Base-by-base conservation (phyloP, 92 coral and sea anemone species). In the Bergia sp. region DNA sequence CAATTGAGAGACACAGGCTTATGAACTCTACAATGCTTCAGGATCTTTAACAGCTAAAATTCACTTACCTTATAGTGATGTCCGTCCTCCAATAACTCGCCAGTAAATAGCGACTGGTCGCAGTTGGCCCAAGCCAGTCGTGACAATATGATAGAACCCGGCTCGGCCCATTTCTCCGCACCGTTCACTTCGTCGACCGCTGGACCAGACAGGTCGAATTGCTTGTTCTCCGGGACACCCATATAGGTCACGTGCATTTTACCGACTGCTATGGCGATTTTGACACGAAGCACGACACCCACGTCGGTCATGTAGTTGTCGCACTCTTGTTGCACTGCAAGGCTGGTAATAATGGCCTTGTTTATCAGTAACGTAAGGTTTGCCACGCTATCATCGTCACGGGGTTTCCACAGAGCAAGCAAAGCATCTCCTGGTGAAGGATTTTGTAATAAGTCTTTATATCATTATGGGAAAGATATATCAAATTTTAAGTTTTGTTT, bases 141-240 rank as follows among this genome's bases (percentile, higher is more conserved):
- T 37, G 98, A 93, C 89, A 97, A 83, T 29, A 97, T 95, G 40
- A 97, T 94, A 18, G 99, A 82, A n/a, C 99, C 99, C 78, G 99
- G 99, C 82, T 93, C 93, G 15, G 99, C 98, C 99, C 98, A 97
- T 85, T 96, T 96, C 93, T 97, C 99, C 13, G 99, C 99, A 3
- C 91, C 94, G 71, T 97, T 97, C 45, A 95, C 99, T 43, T 97
- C 99, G 58, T 96, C 98, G 42, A 97, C 98, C 38, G 98, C 99
- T 73, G 94, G 93, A 49, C 99, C 99, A 6, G 99, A 90, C 36
- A 97, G 88, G 92, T 96, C 99, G 81, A 97, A 97, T 89, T 97
- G 99, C 90, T 97, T 97, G 88, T 94, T 93, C 74, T 97, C 99
- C 44, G 92, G 80, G 18, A 95, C 90, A 7, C 99, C 99, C 53